Evolutionary conservation across 2,888 invertebrate genomes (phyloP), one percentile per base, ranked within the genome.

Genomic region (Eristalis arbustorum): DNA sequence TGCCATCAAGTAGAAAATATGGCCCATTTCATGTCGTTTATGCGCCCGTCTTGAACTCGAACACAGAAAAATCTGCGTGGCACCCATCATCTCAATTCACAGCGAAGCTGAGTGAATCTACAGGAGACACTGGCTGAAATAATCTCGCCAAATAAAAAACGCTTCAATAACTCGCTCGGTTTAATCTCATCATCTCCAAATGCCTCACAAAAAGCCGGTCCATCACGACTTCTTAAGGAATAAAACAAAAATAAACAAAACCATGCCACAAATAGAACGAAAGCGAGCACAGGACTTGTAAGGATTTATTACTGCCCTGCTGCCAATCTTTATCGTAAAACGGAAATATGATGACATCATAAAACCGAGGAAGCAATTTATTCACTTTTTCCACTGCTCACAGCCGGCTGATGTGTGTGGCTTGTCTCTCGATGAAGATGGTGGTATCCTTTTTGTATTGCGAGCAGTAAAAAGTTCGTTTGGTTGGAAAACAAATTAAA

Each of bases 311-410:
- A 68, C 72, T 59, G 37, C 31, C 42, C 67, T 61, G 63, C 49
- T 64, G 49, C 71, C 40, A 72, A 59, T 72, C 64, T 73, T 14
- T 18, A 56, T 79, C 59, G 61, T 79, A 73, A 67, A 67, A 73
- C 67, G 67, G 61, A 80, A 79, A 73, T 73, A 73, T 73, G 72
- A 79, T 79, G 79, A 68, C 67, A 68, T 73, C 73, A 74, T 80
- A 68, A 80, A 79, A 68, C n/a, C 56, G 28, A 73, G 56, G 63
- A 68, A 73, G 63, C 57, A 68, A 73, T 67, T 68, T 67, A 56
- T 40, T 63, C 34, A 61, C 22, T 37, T 49, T 31, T 18, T 6
- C 42, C n/a, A 14, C 25, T 72, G 25, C 25, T 18, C 28, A 62
- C 31, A 5, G 31, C 31, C 31, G 31, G 31, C 31, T 31, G 31